These are phyloP conservation scores for Fringilla coelebs DNA, from an alignment of 2,797 vertebrate genomes.

Conservation along the genomic window DNA sequence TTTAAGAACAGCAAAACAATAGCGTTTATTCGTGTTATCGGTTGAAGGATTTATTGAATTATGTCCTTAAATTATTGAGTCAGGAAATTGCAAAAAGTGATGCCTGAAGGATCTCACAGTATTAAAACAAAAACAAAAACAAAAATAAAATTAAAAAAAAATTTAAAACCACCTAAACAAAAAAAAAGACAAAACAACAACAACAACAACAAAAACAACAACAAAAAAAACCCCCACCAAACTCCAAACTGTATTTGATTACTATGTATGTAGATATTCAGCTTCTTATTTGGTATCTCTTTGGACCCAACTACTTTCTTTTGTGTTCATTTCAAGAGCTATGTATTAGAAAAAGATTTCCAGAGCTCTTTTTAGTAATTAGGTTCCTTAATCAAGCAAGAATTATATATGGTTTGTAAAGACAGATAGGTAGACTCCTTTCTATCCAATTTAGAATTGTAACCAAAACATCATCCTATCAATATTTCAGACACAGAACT, in stretches of 20 bases:
- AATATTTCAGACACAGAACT: not conserved
- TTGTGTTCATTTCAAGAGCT: not conserved
- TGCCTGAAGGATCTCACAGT: not conserved
- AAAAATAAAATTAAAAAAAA: not conserved
- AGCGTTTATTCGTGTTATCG: not conserved
- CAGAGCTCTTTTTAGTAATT: not conserved
- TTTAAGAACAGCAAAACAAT: not conserved
- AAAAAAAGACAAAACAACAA: not conserved
- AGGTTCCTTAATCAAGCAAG: not conserved
- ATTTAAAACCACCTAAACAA: not conserved
- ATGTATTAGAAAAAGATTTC: not conserved
- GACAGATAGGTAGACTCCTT: not conserved
- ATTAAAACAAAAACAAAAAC: not conserved
- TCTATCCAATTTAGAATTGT: not conserved
- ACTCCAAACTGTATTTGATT: not conserved
- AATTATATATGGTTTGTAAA: not conserved
- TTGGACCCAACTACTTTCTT: not conserved
- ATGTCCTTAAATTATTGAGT: not conserved
- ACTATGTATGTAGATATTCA: not conserved
- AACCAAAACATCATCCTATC: not conserved
- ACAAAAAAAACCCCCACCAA: not conserved
- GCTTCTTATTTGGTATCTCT: not conserved
- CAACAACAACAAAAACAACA: not conserved
- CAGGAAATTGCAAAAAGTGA: not conserved
- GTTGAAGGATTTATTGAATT: not conserved